Evolutionary conservation across 23 tunicate species (phyloP), one percentile per base, ranked within the genome.

Genomic region (Diplosoma virens): DNA sequence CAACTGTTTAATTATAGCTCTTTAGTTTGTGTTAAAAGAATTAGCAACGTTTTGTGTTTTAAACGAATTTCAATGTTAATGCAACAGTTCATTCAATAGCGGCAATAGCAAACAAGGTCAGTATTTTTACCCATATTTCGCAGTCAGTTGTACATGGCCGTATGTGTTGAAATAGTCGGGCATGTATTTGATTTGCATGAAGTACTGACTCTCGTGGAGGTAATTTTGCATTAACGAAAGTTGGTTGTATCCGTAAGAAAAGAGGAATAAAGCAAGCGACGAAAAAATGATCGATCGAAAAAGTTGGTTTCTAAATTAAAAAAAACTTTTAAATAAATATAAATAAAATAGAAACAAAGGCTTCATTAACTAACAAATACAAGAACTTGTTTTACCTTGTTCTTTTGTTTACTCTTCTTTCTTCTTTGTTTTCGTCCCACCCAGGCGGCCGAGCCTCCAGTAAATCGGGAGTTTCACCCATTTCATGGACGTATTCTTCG

Each of bases 121-220:
- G n/a, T n/a, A n/a, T n/a, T n/a, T 36, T 61, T 78, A 78, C 83
- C 83, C 50, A 33, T 78, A 78, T 32, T 78, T 78, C 45, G 83
- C 83, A 25, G 47, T 26, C 37, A 78, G 37, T 41, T 78, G 83
- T 5, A 78, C 83, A 30, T 78, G 83, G 24, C 83, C 83, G 61
- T 78, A 78, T 0, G 83, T 78, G 67, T 78, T 78, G 50, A 9
- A 7, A 25, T 63, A 78, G 34, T 78, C 83, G 45, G 83, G 83
- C 83, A 78, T 78, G 74, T 78, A 78, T 45, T 78, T 78, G 74
- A 78, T 78, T 61, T 78, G 73, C 83, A 78, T 78, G 74, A 78
- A 78, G 74, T 64, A 78, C 45, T 78, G 73, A 29, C 83, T 78
- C 47, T 78, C 83, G 26, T 78, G 83, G 6, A 78, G 58, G 33